Base-by-base conservation (phyloP, 2,797 vertebrate genomes). In the Vespertilio murinus region DNA sequence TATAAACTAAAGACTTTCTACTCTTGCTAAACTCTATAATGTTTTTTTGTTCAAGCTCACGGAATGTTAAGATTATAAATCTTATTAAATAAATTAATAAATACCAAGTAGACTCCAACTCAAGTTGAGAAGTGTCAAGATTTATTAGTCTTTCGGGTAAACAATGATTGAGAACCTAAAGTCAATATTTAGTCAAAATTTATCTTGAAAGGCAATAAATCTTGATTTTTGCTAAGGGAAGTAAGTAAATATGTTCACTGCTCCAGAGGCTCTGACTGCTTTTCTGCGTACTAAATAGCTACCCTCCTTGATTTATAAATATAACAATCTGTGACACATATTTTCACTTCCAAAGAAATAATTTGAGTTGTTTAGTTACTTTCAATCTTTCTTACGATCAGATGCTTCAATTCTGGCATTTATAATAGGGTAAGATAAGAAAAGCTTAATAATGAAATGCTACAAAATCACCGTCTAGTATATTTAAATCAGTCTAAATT, bases 171-270 rank as follows among this genome's bases (percentile, higher is more conserved):
- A 95, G 88, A 93, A 92, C 74, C 86, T 93, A 96, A 96, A 96
- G 95, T 97, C 94, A 97, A 97, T 97, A 97, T 97, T 97, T 96
- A 95, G 94, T 94, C 88, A 94, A 97, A 97, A 96, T 96, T 96
- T 97, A 97, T 97, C 97, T 97, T 97, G 94, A 97, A 97, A 96
- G 94, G 95, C 93, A 97, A 97, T 97, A 97, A 97, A 97, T 97
- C 96, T 97, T 97, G 89, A 94, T 96, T 96, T 97, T 97, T 96
- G 91, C 91, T 94, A 92, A 93, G 52, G 95, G 40, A 77, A 95
- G 61, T 94, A 94, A 95, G 95, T 94, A 96, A 97, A 96, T 85
- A 97, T 88, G 74, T 82, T 61, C 18, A 85, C 91, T 30, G 12
- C 59, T 93, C 17, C 59, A 90, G 69, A 95, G 79, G 93, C 67